Evolutionary conservation across 2,797 vertebrate species (phyloP).

Genomic region (Furcifer pardalis): DNA sequence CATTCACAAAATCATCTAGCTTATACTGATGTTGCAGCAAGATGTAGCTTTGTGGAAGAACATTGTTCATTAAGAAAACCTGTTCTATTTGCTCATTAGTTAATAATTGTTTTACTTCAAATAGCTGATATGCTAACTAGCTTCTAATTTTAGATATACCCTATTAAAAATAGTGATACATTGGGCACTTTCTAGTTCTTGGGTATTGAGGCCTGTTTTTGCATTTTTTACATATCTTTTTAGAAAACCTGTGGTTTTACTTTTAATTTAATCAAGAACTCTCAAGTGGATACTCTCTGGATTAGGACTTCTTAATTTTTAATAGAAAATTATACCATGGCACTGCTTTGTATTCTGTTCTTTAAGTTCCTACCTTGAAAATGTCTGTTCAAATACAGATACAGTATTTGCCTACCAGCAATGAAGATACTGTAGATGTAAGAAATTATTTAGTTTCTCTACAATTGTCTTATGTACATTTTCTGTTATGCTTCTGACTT

Average conservation of each 20-base stretch:
- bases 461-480: not conserved
- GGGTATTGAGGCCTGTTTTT: not conserved
- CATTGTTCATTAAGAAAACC: not conserved
- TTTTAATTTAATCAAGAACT: not conserved
- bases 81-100: not conserved
- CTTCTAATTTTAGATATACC: not conserved
- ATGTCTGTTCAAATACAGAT: not conserved
- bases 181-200: not conserved
- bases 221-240: not conserved
- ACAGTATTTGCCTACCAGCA: not conserved
- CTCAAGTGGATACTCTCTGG: not conserved
- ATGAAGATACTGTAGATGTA: not conserved
- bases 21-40: not conserved
- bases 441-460: not conserved
- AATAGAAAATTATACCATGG: not conserved
- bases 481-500: not conserved
- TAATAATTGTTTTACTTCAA: not conserved
- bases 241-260: not conserved
- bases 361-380: not conserved
- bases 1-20: not conserved
- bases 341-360: not conserved
- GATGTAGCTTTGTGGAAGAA: not conserved
- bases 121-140: not conserved
- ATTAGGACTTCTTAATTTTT: not conserved
- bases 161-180: not conserved